Conservation (phyloP, 1,140 invertebrate genomes). For the Polypedilum vanderplanki region DNA sequence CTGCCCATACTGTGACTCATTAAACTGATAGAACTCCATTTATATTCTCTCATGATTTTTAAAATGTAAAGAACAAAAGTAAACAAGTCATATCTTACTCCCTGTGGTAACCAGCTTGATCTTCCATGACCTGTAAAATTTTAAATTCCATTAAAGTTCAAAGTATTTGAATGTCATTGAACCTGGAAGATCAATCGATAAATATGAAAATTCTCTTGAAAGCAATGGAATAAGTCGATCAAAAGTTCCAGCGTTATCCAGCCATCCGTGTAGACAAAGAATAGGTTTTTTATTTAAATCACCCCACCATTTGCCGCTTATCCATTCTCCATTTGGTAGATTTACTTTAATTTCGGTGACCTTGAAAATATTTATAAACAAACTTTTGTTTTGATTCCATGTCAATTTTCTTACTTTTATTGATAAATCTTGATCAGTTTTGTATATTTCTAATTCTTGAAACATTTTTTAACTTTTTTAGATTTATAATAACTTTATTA, state of each 20-base stretch:
- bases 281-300: conserved; percentile 42
- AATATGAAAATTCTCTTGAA: conserved; percentile 49
- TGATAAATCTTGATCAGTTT: background rate
- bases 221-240: conserved; percentile 51
- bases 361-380: background rate
- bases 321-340: background rate
- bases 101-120: background rate
- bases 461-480: background rate
- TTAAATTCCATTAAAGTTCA: too few species aligned
- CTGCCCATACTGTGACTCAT: conserved; percentile 56
- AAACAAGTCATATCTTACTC: conserved; percentile 34
- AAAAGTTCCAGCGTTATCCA: conserved; percentile 56
- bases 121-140: conserved; percentile 28
- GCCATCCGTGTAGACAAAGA: conserved; percentile 51
- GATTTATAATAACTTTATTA: background rate
- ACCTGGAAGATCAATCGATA: conserved; percentile 59
- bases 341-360: conserved; percentile 30
- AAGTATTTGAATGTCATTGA: too few species aligned
- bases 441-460: background rate
- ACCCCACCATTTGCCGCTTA: conserved; percentile 49
- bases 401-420: background rate
- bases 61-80: background rate
- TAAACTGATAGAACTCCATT: conserved; percentile 54
- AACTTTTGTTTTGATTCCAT: background rate
- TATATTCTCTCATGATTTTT: background rate